Percentiles rank a stretch among this genome's conserved stretches.
These are phyloP conservation scores for Hystrix cristata DNA, from an alignment of 2,113 vertebrate species.

Conservation along the genomic window DNA sequence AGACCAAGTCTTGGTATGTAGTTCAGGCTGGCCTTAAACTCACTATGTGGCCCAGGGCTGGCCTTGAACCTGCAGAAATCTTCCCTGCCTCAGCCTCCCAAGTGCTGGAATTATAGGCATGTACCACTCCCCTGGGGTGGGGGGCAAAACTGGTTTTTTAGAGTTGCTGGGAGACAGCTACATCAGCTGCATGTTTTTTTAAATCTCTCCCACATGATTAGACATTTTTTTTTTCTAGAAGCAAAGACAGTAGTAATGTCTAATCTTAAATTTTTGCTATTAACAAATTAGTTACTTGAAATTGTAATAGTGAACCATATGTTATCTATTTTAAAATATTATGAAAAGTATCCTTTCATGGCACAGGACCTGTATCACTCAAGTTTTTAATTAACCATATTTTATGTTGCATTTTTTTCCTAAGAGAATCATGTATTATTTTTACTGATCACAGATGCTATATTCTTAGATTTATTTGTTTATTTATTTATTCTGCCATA, in stretches of 20 bases:
- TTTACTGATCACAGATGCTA: conserved; percentile 23
- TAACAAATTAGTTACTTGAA: conserved; percentile 4
- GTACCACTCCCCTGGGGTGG: too few species aligned
- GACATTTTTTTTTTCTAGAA: conserved; percentile 28
- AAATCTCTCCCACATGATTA: background rate
- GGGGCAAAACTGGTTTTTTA: background rate
- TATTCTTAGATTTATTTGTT: background rate
- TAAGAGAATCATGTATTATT: background rate
- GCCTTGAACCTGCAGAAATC: too few species aligned
- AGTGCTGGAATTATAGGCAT: too few species aligned
- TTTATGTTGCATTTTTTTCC: conserved; percentile 40
- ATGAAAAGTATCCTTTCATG: conserved; percentile 41
- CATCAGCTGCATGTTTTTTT: conserved; percentile 7
- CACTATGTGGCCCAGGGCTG: too few species aligned
- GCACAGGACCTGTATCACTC: conserved; percentile 6
- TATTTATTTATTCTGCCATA: background rate
- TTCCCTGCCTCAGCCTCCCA: too few species aligned
- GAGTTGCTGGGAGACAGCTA: background rate
- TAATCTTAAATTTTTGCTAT: conserved; percentile 33
- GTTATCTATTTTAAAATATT: conserved; percentile 44
- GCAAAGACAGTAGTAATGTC: conserved; percentile 12
- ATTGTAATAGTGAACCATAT: background rate
- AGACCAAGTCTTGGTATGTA: too few species aligned
- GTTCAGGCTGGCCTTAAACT: too few species aligned
- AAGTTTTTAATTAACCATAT: conserved; percentile 29